Base-by-base conservation (phyloP, 2,888 invertebrate genomes). In the Brenthis ino region DNA sequence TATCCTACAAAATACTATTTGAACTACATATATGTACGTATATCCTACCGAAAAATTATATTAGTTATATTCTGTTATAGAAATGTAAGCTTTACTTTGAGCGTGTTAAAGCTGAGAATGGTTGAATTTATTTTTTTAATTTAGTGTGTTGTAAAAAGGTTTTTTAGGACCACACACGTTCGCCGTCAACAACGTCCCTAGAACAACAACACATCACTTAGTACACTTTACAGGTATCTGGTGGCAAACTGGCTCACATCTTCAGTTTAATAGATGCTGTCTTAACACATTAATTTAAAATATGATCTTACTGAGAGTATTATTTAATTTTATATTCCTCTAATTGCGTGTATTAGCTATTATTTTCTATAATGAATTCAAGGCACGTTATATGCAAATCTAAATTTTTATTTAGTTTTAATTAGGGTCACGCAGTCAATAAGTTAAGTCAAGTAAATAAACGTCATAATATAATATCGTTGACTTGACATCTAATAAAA, bases 181-280 rank as follows among this genome's bases (percentile, higher is more conserved):
- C 82, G 82, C 82, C 87, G 88, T 89, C 89, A 89, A 84, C 77
- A 86, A 37, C 63, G 84, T 81, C 87, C 87, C 82, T 88, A 88
- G 87, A 90, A 93, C 88, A 91, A 92, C 91, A 91, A 83, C 84
- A 86, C 85, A 85, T 83, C 90, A 89, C 87, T 91, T 89, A 90
- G 88, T 90, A 87, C 87, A 90, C 85, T 91, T 90, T 83, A 83
- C 91, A 89, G 89, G 89, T 91, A 90, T 63, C 88, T 86, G 86
- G 90, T 87, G 89, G 86, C 86, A 82, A 83, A 75, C 80, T 79
- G 80, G 81, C 81, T 82, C 82, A 85, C 83, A 83, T 85, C 82
- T 81, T 74, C 68, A 77, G 77, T 79, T 81, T 84, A 79, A 83
- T 82, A 79, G 74, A 75, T 73, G 66, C 75, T 73, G 73, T 71